Base-by-base conservation (phyloP, 2,113 vertebrate genomes). In the Catharus fuscescens region DNA sequence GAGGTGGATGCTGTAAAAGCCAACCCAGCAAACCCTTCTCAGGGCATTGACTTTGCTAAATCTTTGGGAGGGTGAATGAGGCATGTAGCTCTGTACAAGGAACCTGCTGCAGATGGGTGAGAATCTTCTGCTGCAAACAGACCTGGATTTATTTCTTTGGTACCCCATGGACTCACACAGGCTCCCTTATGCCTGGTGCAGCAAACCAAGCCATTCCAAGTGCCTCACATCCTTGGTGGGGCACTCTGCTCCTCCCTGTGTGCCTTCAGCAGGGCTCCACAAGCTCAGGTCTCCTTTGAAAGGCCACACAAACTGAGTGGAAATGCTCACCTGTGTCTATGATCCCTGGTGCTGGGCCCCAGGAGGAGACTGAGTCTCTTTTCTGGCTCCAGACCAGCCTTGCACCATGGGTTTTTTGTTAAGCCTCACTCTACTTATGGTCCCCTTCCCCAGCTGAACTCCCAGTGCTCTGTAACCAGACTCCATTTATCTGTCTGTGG, bases 161-260 rank as follows among this genome's bases (percentile, higher is more conserved):
- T 38, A n/a, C 28, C 29, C 32, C 29, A 23, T 6, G 23, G 14
- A 34, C 9, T 48, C 2, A 4, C 45, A n/a, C 5, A 65, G n/a
- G 19, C 9, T 66, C 23, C 12, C 23, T 56, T 7, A 19, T 86
- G 15, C 52, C 38, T 72, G 31, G 7, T 38, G 47, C 15, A 53
- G 18, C 8, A 60, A 69, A 1, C n/a, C 60, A 79, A 70, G 29
- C 32, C 38, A 12, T 13, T n/a, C 12, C 14, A 53, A 50, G 36
- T 4, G 4, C 24, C 47, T 31, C 0, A 4, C 32, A 26, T 25
- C 17, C 72, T 57, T 4, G 2, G 7, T 12, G 64, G 31, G 53
- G 17, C 18, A 6, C 2, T 3, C 24, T 70, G 21, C 14, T 32
- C 2, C 14, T 34, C 28, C 4, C 21, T 28, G 1, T 0, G 2